Percentiles rank a stretch among this genome's conserved stretches.
These are phyloP conservation scores for Nephrotoma flavescens DNA, from an alignment of 2,888 invertebrate genomes.

Conservation along the genomic window DNA sequence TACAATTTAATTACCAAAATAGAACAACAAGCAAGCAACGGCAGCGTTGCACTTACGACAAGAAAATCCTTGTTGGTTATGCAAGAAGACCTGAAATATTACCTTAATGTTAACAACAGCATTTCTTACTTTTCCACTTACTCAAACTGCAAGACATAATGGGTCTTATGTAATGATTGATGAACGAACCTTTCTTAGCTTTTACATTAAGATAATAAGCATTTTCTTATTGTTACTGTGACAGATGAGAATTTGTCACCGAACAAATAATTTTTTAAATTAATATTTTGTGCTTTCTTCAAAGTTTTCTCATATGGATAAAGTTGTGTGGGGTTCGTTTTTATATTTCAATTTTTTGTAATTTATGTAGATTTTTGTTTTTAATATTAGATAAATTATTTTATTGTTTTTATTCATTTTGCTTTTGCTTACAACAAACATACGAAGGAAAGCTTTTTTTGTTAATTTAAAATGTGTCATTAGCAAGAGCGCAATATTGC, in stretches of 20 bases:
- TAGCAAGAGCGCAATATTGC: neutral
- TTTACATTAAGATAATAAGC: neutral
- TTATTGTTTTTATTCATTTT: neutral
- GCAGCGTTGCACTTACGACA: too few relatives aligned
- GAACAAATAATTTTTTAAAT: neutral
- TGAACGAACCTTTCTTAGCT: neutral
- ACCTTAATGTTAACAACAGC: too few relatives aligned
- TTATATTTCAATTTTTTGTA: neutral
- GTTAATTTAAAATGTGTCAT: neutral
- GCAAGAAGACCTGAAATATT: too few relatives aligned
- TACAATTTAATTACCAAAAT: too few relatives aligned
- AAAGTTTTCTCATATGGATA: neutral
- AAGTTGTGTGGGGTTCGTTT: neutral
- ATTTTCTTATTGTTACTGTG: neutral
- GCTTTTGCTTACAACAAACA: neutral
- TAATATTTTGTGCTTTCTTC: neutral
- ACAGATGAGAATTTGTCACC: neutral
- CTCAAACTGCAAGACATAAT: too few relatives aligned
- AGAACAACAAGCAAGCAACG: too few relatives aligned
- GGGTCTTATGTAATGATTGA: neutral
- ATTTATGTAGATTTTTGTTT: neutral
- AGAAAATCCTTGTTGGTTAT: too few relatives aligned
- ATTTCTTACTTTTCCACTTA: too few relatives aligned
- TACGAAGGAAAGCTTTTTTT: neutral
- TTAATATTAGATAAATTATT: neutral